Percentiles rank a stretch among this genome's conserved stretches.
These are phyloP conservation scores for Labeo rohita DNA, from an alignment of 2,113 vertebrate species.

Conservation along the genomic window DNA sequence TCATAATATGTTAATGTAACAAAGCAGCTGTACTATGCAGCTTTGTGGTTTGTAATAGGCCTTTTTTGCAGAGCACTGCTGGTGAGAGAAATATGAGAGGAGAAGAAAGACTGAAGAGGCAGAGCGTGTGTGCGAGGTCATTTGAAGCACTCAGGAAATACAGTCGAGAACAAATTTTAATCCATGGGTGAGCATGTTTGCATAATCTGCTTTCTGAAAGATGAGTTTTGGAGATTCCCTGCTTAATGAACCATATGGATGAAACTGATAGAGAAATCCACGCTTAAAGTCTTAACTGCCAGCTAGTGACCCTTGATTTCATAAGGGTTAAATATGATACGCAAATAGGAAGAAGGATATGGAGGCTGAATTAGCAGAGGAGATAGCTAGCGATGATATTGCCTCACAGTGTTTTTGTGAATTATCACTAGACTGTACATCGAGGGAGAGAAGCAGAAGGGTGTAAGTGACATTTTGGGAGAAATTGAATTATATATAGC, in stretches of 20 bases:
- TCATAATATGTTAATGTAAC: neutral
- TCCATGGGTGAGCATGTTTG: conserved; percentile 12
- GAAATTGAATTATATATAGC: no score
- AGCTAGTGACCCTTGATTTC: neutral
- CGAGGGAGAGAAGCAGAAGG: no score
- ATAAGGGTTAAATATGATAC: neutral
- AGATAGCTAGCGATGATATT: neutral
- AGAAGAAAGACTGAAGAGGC: conserved; percentile 5
- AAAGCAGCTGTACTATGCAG: conserved; percentile 4
- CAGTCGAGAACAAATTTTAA: neutral
- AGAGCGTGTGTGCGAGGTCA: neutral
- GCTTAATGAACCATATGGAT: neutral
- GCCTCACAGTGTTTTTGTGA: neutral
- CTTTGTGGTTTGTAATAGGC: conserved; percentile 16
- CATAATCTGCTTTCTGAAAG: conserved; percentile 16
- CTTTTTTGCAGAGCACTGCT: conserved; percentile 28
- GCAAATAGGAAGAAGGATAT: neutral
- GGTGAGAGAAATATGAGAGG: neutral
- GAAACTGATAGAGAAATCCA: neutral
- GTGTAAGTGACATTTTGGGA: no score
- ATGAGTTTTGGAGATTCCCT: conserved; percentile 13
- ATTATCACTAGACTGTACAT: neutral
- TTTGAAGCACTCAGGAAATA: neutral
- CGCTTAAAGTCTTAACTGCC: conserved; percentile 13
- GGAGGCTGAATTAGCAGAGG: neutral